These are phyloP conservation scores for Lates japonicus DNA, from an alignment of 2,797 vertebrate species.

Conservation along the genomic window DNA sequence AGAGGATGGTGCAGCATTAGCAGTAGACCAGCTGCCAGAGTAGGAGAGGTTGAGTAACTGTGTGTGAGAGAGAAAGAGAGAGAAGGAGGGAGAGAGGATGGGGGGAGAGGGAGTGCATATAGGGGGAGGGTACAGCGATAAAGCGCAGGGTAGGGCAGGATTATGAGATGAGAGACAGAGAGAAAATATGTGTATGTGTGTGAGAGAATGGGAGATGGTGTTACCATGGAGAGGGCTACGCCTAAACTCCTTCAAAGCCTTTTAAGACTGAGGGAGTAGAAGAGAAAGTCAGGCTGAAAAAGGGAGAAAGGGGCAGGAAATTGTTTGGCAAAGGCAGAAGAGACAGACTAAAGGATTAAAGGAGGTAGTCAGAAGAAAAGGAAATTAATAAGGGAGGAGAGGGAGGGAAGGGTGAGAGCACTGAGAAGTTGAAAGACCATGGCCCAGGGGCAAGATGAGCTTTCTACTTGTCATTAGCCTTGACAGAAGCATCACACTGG, in stretches of 20 bases:
- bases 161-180: slow-evolving; percentile 69
- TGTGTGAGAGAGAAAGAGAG: slow-evolving; percentile 45
- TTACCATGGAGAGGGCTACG: slow-evolving; percentile 81
- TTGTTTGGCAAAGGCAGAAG: slow-evolving; percentile 8
- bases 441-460: background rate
- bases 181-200: slow-evolving; percentile 49
- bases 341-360: slow-evolving; percentile 12
- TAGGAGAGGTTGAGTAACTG: slow-evolving; percentile 52
- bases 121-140: slow-evolving; percentile 73
- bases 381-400: slow-evolving; percentile 20
- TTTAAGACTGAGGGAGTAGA: slow-evolving; percentile 32
- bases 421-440: slow-evolving; percentile 19
- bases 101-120: slow-evolving; percentile 47
- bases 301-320: background rate
- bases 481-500: background rate
- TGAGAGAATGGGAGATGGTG: slow-evolving; percentile 64
- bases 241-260: slow-evolving; percentile 64
- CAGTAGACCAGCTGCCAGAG: slow-evolving; percentile 65
- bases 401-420: background rate
- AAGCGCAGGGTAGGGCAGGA: slow-evolving; percentile 62
- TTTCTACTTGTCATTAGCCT: background rate
- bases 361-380: background rate
- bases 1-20: slow-evolving; percentile 74
- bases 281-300: slow-evolving; percentile 32
- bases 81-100: slow-evolving; percentile 35